Base-by-base conservation (phyloP, 1,140 invertebrate genomes). In the Diprion similis region DNA sequence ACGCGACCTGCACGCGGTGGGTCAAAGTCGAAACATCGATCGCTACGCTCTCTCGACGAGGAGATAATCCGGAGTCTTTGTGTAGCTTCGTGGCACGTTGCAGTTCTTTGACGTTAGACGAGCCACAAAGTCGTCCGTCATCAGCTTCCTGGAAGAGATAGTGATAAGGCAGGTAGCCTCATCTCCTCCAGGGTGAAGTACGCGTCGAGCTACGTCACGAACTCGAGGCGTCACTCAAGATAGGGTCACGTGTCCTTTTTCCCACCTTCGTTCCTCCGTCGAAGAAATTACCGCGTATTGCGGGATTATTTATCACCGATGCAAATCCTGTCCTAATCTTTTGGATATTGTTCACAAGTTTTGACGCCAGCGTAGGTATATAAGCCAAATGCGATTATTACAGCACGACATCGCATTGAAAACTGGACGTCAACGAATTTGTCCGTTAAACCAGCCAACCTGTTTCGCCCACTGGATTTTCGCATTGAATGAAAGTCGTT, bases 21-120 rank as follows among this genome's bases (percentile, higher is more conserved):
- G 51, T 59, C 51, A 59, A 17, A 59, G 51, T 59, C 51, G 51
- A 59, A 17, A 59, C 51, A 59, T 59, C 51, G 51, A 59, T 59
- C 51, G 51, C 51, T 13, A 59, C 51, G 51, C n/a, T 17, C 51
- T 59, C 51, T 59, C n/a, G 51, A 59, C 51, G 9, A 59, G n/a
- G 51, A 59, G 51, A 59, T 59, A 17, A 59, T 59, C 51, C 24
- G 24, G 24, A 13, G 51, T 15, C 51, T 59, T 59, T 59, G 11
- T 59, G n/a, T 59, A 8, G 51, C 51, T 59, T 59, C 51, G 51
- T 8, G 51, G 51, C n/a, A 59, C 51, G 51, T 17, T 59, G 51
- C 8, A 17, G n/a, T 59, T 59, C 51, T 59, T 59, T 59, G n/a
- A 59, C 6, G 11, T 59, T 59, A 59, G 11, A 59, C 9, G 51